A percentile compares a stretch with the other conserved stretches of the same genome.
Evolutionary conservation across 2,888 invertebrate genomes (phyloP).

Genomic region (Lepas anatifera): DNA sequence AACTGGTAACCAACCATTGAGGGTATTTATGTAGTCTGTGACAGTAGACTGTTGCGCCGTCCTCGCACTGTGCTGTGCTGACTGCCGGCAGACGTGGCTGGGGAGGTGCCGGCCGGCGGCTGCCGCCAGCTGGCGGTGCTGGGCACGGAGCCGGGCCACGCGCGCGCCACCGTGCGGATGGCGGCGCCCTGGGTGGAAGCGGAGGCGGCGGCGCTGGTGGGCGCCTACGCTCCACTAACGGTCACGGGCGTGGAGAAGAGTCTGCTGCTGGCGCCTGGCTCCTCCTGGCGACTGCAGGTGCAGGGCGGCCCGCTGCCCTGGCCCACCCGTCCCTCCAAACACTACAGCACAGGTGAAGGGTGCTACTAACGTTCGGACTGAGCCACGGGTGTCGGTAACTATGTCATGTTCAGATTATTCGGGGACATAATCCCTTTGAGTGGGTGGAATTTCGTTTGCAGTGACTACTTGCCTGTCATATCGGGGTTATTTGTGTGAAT

Average conservation of each 20-base stretch:
- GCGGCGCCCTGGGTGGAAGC: background rate
- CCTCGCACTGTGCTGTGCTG: background rate
- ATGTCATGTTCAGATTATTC: no score
- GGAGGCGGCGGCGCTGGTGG: background rate
- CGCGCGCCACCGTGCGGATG: background rate
- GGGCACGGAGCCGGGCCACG: background rate
- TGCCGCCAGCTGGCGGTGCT: background rate
- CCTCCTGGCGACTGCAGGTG: background rate
- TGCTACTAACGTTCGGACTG: no score
- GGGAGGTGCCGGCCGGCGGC: background rate
- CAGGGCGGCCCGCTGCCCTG: background rate
- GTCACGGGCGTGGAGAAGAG: background rate
- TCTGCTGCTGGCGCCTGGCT: background rate
- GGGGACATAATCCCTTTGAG: no score
- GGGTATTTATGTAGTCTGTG: no score
- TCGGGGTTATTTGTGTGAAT: no score
- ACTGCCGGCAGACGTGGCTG: background rate
- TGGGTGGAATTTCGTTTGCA: no score
- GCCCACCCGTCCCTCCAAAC: background rate
- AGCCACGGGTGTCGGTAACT: no score
- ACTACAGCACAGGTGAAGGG: background rate
- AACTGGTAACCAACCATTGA: no score
- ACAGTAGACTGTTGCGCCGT: no score
- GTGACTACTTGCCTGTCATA: no score
- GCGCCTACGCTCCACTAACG: background rate